Percentiles rank a stretch among this genome's conserved stretches.
Conservation (phyloP, 2,113 vertebrate genomes). For the Trochalopteron elliotii region DNA sequence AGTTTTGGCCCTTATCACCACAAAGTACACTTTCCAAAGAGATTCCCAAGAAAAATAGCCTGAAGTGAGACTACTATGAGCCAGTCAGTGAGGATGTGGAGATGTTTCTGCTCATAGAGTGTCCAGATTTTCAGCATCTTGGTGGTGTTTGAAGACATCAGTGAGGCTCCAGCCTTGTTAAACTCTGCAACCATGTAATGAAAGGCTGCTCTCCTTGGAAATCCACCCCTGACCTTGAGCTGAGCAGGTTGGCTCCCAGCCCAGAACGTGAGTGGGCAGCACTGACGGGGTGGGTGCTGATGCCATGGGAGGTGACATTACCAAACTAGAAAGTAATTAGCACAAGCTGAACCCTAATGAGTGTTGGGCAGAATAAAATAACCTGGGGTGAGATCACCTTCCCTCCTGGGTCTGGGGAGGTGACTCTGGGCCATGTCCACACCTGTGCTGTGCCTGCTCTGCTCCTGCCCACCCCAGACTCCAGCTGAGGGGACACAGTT, state of each 20-base stretch:
- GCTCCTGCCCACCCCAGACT: background rate
- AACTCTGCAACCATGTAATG: background rate
- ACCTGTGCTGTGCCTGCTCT: fast-evolving
- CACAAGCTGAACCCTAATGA: fast-evolving
- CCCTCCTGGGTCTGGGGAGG: background rate
- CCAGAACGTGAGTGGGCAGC: fast-evolving
- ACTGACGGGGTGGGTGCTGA: background rate
- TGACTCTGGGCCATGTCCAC: fast-evolving
- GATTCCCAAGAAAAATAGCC: background rate
- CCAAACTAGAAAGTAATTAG: background rate
- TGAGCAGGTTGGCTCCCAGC: background rate
- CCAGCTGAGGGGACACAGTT: fast-evolving
- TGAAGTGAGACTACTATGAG: background rate
- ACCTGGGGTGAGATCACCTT: too few relatives aligned
- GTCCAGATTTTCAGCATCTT: background rate
- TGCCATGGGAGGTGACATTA: background rate
- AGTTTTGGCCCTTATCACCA: background rate
- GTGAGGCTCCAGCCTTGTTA: background rate
- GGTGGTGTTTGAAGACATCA: background rate
- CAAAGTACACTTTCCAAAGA: background rate
- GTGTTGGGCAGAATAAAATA: fast-evolving
- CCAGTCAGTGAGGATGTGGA: fast-evolving
- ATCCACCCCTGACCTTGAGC: fast-evolving
- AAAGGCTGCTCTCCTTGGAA: background rate
- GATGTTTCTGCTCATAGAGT: background rate